Evolutionary conservation across 2,113 vertebrate genomes (phyloP).

Genomic region (Marmota monax): DNA sequence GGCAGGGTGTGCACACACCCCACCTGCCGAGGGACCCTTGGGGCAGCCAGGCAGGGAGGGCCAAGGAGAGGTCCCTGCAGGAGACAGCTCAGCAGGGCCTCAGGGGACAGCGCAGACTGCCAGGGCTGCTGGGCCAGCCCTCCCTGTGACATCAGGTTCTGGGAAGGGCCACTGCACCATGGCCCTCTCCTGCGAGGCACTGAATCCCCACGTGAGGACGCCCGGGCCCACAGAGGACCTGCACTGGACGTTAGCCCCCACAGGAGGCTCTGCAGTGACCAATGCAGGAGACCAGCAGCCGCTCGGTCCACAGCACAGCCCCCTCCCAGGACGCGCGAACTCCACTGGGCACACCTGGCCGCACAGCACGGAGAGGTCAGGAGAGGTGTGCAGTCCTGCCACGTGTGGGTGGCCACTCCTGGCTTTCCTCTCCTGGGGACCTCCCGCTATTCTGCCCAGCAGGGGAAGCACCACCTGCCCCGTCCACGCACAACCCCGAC

Average conservation of each 20-base stretch:
- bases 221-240: background rate
- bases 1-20: background rate
- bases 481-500: too few species aligned
- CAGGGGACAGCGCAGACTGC: too few species aligned
- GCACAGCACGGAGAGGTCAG: background rate
- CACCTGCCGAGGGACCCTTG: background rate
- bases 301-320: too few species aligned
- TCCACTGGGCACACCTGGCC: accelerated
- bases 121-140: background rate
- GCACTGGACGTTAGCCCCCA: too few species aligned
- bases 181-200: background rate
- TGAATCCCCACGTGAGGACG: background rate
- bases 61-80: background rate
- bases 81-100: too few species aligned
- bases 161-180: background rate
- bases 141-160: background rate
- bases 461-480: background rate
- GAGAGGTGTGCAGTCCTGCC: background rate
- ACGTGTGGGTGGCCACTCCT: background rate
- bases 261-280: background rate
- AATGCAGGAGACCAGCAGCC: too few species aligned
- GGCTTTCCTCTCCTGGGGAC: background rate
- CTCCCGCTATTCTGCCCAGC: background rate
- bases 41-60: background rate
- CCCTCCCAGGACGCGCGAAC: accelerated